Evolutionary conservation across 2,888 invertebrate species (phyloP), one percentile per base, ranked within the genome.

Genomic region (Terebella lapidaria): DNA sequence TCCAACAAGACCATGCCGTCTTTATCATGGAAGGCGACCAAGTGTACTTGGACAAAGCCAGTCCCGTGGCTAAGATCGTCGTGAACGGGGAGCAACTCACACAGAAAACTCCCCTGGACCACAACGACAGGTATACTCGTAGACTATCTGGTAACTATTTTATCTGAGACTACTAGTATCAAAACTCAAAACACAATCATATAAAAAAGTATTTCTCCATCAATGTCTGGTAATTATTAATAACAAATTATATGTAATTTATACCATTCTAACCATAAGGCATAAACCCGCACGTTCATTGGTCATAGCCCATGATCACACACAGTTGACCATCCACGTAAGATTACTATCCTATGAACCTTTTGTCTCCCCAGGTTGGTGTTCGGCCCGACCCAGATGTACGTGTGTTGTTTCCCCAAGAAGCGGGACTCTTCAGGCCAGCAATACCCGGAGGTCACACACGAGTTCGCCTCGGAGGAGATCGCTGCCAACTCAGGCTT

Each of bases 331-430:
- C n/a, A n/a, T n/a, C n/a, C n/a, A n/a, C n/a, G n/a, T n/a, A n/a
- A n/a, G n/a, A n/a, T n/a, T n/a, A n/a, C n/a, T n/a, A n/a, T n/a
- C n/a, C n/a, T n/a, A n/a, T n/a, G n/a, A n/a, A n/a, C n/a, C n/a
- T n/a, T n/a, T n/a, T n/a, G n/a, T n/a, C 42, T 22, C 29, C 58
- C 25, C 66, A 83, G 84, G 66, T 69, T 85, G 20, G 71, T 84
- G 60, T 84, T 85, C 69, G 85, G 85, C 10, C 82, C 83, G 18
- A 84, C 83, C 27, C 84, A 85, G 71, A 72, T 84, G 54, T 85
- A 83, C 74, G 81, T 84, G 1, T 84, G 83, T 71, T 77, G 81
- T 35, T 81, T 84, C 68, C 84, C 84, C 0, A 70, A 72, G 46
- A 71, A 76, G 30, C 59, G 65, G 22, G 59, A 72, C 26, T 61